phyloP scores from a whole-genome alignment of 2,888 invertebrate species.

The Acanthosepion pharaonis region DNA sequence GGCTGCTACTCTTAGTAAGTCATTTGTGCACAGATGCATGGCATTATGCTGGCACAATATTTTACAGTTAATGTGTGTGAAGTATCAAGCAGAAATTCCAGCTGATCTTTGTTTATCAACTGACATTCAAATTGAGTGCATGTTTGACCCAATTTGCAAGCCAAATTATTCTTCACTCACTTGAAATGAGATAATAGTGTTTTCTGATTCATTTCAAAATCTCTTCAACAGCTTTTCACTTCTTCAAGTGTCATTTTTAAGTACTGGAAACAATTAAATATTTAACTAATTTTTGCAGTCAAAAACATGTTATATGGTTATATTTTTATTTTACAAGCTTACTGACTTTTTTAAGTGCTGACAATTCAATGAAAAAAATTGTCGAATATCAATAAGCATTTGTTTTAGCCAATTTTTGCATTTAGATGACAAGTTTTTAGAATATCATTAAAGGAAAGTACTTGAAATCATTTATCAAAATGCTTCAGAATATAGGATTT shows the following conservation, averaged over 20 bases:
- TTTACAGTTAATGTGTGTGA: background rate
- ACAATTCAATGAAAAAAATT: too few relatives aligned
- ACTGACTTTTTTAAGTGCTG: too few relatives aligned
- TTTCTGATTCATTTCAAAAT: background rate
- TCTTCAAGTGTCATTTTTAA: background rate
- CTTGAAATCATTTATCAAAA: too few relatives aligned
- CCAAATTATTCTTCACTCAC: background rate
- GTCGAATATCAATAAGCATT: background rate
- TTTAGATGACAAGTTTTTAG: background rate
- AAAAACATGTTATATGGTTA: background rate
- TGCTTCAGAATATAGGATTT: too few relatives aligned
- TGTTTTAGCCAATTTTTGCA: background rate
- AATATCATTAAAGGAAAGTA: too few relatives aligned
- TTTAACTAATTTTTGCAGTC: background rate
- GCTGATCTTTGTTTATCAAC: background rate
- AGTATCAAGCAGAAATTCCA: background rate
- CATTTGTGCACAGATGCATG: background rate
- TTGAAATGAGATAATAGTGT: background rate
- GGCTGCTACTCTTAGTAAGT: constrained; percentile 11
- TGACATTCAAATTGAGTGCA: background rate
- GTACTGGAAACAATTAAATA: background rate
- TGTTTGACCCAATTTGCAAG: background rate
- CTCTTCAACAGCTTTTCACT: background rate
- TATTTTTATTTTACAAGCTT: too few relatives aligned
- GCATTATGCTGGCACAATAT: background rate